Evolutionary conservation across 2,113 vertebrate genomes (phyloP).

Genomic region (Otocyon megalotis): DNA sequence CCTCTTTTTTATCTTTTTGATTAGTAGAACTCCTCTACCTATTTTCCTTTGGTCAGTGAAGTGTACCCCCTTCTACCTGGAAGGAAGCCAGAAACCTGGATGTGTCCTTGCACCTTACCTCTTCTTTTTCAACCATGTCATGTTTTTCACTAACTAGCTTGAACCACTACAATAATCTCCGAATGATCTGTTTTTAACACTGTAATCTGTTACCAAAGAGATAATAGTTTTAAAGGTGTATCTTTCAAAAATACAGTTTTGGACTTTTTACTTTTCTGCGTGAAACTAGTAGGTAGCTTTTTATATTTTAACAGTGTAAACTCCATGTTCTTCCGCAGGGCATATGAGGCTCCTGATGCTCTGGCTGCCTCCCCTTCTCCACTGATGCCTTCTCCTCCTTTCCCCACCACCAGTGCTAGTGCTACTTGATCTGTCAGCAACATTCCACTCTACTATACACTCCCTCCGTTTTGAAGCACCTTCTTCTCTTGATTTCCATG

Average conservation of each 20-base stretch:
- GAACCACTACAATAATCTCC: not conserved
- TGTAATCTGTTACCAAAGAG: not conserved
- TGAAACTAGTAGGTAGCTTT: not conserved
- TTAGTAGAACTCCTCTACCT: not conserved
- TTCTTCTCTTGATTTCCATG: not conserved
- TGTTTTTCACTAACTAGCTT: not conserved
- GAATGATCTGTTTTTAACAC: not conserved
- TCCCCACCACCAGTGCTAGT: not conserved
- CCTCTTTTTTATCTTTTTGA: not conserved
- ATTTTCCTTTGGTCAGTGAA: not conserved
- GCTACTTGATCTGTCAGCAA: not conserved
- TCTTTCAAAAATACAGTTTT: not conserved
- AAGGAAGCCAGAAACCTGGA: not conserved
- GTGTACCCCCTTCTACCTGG: not conserved
- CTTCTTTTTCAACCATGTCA: not conserved
- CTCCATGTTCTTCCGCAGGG: not conserved
- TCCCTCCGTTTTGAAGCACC: not conserved
- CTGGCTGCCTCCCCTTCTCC: not conserved
- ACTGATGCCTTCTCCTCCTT: too few relatives aligned
- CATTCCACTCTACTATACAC: not conserved
- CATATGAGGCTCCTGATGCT: not conserved
- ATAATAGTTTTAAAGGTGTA: not conserved
- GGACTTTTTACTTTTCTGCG: not conserved
- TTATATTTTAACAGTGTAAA: not conserved
- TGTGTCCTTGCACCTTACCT: not conserved